Evolutionary conservation across 1,140 invertebrate species (phyloP), one percentile per base, ranked within the genome.

Genomic region (Trinorchestia longiramus): DNA sequence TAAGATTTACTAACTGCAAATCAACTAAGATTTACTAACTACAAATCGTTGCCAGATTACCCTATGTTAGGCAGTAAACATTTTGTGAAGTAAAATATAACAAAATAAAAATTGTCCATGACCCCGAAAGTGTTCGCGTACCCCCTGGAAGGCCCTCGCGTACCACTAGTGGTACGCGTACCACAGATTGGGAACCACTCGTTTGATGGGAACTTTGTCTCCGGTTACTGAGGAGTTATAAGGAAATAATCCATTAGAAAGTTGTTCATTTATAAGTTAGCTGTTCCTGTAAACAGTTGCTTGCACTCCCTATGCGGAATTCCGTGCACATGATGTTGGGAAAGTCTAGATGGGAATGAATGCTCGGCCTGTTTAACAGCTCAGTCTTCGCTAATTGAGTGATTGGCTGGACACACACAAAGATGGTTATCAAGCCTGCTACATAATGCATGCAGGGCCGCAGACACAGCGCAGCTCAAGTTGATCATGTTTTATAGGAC

Each of bases 401-500:
- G 88, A 91, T 91, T 91, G 88, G 88, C 28, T 28, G 43, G 88
- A 91, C 88, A 91, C 41, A 43, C 88, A 41, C 43, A 43, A 15
- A 91, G 88, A 91, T 91, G 88, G 88, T 42, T 43, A 91, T 91
- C 88, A 17, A 15, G 88, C 4, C 88, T 91, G 88, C 88, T 91
- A 91, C 88, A 91, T 91, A 43, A 91, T 91, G 88, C 43, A 91
- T 91, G 88, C 43, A 11, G 8, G 41, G 88, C 41, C 43, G 43
- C 43, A 41, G 62, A 77, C 62, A 77, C 62, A 36, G 62, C 11
- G 62, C 62, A 17, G 41, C 88, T 42, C 88, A 94, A 47, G 11
- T 94, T 94, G 44, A 45, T 43, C 43, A 43, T 94, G 44, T 47
- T 94, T 94, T 94, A 94, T 94, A 94, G 92, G 92, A 94, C 92